Conservation (phyloP, 2,888 invertebrate species). For the Automeris io region DNA sequence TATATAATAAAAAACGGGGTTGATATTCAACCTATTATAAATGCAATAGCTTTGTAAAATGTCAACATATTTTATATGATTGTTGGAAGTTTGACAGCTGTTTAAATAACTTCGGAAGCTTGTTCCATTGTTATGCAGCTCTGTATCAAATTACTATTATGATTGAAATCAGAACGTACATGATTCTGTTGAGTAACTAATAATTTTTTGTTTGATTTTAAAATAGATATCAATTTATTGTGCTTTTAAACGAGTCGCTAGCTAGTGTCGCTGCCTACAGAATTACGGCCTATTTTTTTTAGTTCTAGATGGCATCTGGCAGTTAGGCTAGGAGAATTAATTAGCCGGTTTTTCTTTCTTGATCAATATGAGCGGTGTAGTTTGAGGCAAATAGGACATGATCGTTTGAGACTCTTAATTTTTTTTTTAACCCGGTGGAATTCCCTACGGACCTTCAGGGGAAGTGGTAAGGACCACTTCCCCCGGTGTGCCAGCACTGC, state of each 20-base stretch:
- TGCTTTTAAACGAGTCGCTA: constrained; percentile 3
- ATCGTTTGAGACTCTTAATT: too few species aligned
- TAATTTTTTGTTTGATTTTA: constrained; percentile 39
- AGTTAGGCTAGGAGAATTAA: constrained; percentile 1
- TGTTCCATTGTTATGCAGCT: constrained; percentile 41
- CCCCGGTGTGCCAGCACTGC: too few species aligned
- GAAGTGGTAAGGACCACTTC: too few species aligned
- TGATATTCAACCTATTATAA: background rate
- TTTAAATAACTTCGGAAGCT: constrained; percentile 47
- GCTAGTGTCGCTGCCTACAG: background rate
- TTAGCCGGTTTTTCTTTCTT: background rate
- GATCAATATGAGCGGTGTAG: constrained; percentile 7
- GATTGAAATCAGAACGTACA: constrained; percentile 48
- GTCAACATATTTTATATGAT: constrained; percentile 2
- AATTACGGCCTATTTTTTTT: constrained; percentile 11
- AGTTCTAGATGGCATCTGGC: constrained; percentile 2
- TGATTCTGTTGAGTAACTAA: constrained; percentile 36
- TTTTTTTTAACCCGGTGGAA: too few species aligned
- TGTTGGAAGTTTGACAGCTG: constrained; percentile 35
- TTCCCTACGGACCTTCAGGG: too few species aligned
- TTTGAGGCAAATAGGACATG: background rate
- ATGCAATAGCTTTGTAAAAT: background rate
- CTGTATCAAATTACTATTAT: constrained; percentile 43
- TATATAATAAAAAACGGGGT: background rate
- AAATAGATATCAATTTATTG: constrained; percentile 17